Conservation (phyloP, 1,140 invertebrate genomes). For the Penaeus vannamei region DNA sequence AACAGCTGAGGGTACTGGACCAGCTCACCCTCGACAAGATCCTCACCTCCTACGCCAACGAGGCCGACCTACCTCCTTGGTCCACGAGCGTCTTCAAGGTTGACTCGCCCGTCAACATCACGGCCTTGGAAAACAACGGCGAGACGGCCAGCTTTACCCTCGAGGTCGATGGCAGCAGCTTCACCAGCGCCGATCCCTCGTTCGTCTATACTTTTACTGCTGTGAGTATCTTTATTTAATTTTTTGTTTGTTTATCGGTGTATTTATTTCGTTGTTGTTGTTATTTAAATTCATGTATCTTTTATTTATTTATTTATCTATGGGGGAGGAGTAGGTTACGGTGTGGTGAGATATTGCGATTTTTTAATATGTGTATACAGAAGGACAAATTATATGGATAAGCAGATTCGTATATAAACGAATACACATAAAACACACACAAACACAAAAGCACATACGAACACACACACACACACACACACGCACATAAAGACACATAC, state of each 20-base stretch:
- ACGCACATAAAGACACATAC: no score
- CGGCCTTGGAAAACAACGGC: neutral
- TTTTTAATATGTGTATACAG: no score
- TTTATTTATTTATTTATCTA: no score
- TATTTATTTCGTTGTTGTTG: neutral
- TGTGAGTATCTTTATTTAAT: neutral
- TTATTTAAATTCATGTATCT: no score
- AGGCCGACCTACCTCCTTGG: constrained; percentile 13
- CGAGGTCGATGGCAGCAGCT: neutral
- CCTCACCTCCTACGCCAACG: neutral
- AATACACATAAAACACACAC: no score
- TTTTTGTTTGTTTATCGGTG: neutral
- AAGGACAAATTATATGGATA: no score
- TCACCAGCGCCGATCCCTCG: constrained; percentile 4
- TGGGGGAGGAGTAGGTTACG: no score
- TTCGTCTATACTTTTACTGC: constrained; percentile 13
- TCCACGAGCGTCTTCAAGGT: constrained; percentile 13
- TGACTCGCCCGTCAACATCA: neutral
- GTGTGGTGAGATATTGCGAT: no score
- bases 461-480: no score
- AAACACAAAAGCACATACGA: no score
- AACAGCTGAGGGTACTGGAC: constrained; percentile 29
- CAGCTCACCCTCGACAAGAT: constrained; percentile 31
- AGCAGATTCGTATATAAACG: no score
- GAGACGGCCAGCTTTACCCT: constrained; percentile 2